Evolutionary conservation across 1,140 invertebrate species (phyloP), one percentile per base, ranked within the genome.

Genomic region (Sinonovacula constricta): DNA sequence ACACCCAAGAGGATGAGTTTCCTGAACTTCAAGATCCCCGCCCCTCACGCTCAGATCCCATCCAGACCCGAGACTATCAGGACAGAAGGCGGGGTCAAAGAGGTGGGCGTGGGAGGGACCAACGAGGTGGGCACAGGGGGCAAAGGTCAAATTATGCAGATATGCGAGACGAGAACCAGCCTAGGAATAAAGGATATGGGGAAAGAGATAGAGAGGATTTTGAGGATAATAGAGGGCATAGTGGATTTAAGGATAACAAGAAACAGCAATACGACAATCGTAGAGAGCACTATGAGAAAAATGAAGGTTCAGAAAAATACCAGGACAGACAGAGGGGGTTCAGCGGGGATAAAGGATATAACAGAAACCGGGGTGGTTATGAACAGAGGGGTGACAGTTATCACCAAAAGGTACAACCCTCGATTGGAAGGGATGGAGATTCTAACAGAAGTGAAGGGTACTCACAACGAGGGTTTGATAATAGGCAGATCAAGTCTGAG

Each of bases 181-280:
- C 39, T 18, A 45, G 39, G 57, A 70, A 70, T 36, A 67, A 28
- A 28, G 65, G 51, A 49, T 49, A 67, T 28, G 45, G 5, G 28
- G 49, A 45, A 30, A 28, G 57, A 28, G 26, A 60, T 60, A 28
- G 54, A 28, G 45, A 67, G 0, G 53, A 67, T 53, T 26, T 10
- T 53, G 65, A 28, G 26, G 49, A 18, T 10, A 45, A 74, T 34
- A 59, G 51, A 28, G 63, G 53, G 39, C 56, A 59, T 57, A 56
- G 49, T 3, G 59, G 45, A 7, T 31, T 5, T 69, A 30, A 10
- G 1, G 66, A 31, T 14, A 69, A 54, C 5, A 51, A 31, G 30
- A 31, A 54, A n/a, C 18, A 30, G 22, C 28, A 31, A 31, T 7
- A 5, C 31, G 3, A 12, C 1, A 14, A 24, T 31, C 39, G 31